Evolutionary conservation across 2,888 invertebrate genomes (phyloP).

Genomic region (Dynastes hyllus): DNA sequence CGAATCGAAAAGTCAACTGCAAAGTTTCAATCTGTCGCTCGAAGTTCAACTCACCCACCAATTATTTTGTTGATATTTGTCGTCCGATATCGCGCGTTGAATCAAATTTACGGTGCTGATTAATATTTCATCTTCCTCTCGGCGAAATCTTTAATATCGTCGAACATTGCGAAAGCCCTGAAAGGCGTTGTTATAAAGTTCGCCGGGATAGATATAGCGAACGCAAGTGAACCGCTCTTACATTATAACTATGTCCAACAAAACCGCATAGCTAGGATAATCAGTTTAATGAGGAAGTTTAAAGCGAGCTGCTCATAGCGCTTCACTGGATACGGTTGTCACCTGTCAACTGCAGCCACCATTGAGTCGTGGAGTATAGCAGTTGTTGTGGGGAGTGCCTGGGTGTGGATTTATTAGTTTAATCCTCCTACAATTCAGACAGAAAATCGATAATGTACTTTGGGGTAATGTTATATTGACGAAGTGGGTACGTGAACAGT

Average conservation of each 20-base stretch:
- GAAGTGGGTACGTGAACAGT: background rate
- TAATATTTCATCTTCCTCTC: too few species aligned
- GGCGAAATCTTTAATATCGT: too few species aligned
- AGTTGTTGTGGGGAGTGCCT: background rate
- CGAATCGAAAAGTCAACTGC: too few species aligned
- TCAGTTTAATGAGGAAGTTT: conserved; percentile 9
- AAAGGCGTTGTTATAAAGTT: background rate
- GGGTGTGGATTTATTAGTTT: conserved; percentile 32
- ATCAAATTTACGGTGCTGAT: too few species aligned
- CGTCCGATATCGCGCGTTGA: too few species aligned
- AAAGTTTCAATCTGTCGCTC: too few species aligned
- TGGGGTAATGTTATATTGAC: background rate
- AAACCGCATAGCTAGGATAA: background rate
- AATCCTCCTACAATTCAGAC: conserved; percentile 15
- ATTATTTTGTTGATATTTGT: too few species aligned
- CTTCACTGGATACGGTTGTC: conserved; percentile 14
- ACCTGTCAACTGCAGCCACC: conserved; percentile 28
- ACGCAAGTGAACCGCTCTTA: background rate
- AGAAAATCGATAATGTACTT: conserved; percentile 14
- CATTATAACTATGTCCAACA: background rate
- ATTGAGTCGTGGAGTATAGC: background rate
- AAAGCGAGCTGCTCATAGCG: background rate
- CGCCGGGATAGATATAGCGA: background rate
- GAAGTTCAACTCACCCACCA: too few species aligned
- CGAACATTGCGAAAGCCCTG: too few species aligned